phyloP scores from a whole-genome alignment of 2,797 vertebrate genomes.

The Acrossocheilus fasciatus region DNA sequence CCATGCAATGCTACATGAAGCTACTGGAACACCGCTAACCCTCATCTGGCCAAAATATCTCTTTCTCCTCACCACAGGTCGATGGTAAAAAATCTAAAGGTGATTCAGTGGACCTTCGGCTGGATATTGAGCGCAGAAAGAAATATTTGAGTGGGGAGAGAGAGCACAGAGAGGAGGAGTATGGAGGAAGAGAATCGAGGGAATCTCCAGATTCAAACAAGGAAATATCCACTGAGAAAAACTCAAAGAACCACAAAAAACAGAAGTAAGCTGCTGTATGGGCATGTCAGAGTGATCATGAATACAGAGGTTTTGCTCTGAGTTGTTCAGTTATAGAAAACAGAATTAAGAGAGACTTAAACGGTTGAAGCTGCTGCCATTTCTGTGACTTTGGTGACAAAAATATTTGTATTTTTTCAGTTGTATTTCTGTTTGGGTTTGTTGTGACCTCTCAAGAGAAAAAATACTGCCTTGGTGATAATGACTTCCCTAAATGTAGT shows the following conservation, averaged over 20 bases:
- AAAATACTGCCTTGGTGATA: neutral
- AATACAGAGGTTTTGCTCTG: neutral
- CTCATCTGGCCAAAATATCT: conserved; percentile 76
- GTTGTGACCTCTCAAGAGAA: neutral
- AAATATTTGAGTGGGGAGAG: conserved; percentile 86
- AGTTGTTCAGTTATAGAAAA: neutral
- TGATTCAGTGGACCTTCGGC: conserved; percentile 91
- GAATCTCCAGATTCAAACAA: conserved; percentile 86
- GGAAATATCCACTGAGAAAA: conserved; percentile 86
- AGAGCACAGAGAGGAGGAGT: conserved; percentile 85
- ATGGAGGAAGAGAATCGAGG: conserved; percentile 77
- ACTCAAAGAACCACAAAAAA: conserved; percentile 86
- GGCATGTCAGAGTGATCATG: neutral
- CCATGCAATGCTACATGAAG: conserved; percentile 64
- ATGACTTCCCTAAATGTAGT: neutral
- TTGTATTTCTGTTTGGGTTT: conserved; percentile 3
- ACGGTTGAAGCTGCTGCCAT: neutral
- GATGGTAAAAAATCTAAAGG: conserved; percentile 87
- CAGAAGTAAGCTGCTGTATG: conserved; percentile 77
- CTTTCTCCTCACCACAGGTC: conserved; percentile 81
- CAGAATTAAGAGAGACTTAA: neutral
- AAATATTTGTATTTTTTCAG: neutral
- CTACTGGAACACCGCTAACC: conserved; percentile 70
- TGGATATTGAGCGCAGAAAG: conserved; percentile 98
- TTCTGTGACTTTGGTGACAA: neutral